Evolutionary conservation across 2,888 invertebrate species (phyloP).

Genomic region (Agrochola lychnidis): DNA sequence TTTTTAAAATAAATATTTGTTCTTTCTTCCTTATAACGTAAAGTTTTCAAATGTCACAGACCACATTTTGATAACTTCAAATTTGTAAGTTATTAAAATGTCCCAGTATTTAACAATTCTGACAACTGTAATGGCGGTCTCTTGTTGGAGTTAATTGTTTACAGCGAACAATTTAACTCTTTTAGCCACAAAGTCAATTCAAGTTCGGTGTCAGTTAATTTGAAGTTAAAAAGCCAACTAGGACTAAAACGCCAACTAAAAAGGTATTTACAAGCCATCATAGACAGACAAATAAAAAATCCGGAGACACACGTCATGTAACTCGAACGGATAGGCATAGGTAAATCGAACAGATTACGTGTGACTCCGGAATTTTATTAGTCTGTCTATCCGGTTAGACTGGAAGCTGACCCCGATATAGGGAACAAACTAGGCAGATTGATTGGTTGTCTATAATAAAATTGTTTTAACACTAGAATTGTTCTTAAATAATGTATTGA

Average conservation of each 20-base stretch:
- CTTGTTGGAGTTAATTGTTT: neutral
- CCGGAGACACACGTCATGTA: neutral
- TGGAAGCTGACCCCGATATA: neutral
- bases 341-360: neutral
- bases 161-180: neutral
- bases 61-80: conserved; percentile 9
- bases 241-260: too few relatives aligned
- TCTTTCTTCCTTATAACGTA: neutral
- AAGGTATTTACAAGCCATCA: neutral
- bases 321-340: neutral
- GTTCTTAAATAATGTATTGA: neutral
- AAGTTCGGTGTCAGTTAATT: neutral
- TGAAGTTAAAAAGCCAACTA: neutral
- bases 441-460: neutral
- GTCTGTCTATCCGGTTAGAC: neutral
- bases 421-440: neutral
- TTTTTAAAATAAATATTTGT: conserved; percentile 6
- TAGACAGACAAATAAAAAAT: neutral
- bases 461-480: neutral
- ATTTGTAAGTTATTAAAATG: neutral
- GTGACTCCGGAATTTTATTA: neutral
- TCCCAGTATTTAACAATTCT: neutral
- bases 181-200: neutral
- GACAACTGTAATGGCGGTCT: neutral
- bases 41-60: neutral